Percentiles rank a stretch among this genome's conserved stretches.
phyloP scores from a whole-genome alignment of 2,113 vertebrate species.

The Girardinichthys multiradiatus region DNA sequence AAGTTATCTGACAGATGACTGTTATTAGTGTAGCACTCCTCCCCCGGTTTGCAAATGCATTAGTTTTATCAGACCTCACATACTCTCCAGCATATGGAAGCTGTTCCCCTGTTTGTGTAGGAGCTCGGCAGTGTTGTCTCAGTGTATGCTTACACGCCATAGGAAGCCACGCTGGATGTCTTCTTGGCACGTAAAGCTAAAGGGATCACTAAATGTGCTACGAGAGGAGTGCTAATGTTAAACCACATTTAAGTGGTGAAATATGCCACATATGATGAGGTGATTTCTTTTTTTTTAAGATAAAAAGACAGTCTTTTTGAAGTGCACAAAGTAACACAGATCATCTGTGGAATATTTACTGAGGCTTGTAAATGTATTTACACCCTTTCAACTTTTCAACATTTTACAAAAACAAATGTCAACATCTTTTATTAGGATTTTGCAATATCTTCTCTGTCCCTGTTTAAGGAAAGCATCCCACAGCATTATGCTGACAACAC shows the following conservation, averaged over 20 bases:
- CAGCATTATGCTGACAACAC: not conserved
- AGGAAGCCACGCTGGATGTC: constrained; percentile 20
- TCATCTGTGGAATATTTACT: not conserved
- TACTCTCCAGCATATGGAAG: constrained; percentile 47
- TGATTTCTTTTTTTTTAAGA: not conserved
- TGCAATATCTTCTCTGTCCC: too few species aligned
- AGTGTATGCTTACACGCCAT: constrained; percentile 19
- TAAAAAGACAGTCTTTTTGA: not conserved
- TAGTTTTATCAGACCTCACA: constrained; percentile 49
- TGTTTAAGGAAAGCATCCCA: not conserved
- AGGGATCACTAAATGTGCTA: constrained; percentile 18
- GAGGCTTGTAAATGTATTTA: not conserved
- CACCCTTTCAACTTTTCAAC: not conserved
- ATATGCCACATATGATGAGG: not conserved
- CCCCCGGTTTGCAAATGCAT: constrained; percentile 31
- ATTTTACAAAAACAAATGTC: too few species aligned
- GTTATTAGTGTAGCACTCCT: constrained; percentile 34
- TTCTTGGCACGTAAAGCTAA: constrained; percentile 6
- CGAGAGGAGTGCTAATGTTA: not conserved
- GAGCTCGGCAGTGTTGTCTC: constrained; percentile 44
- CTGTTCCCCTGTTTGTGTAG: constrained; percentile 48
- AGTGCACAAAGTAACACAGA: not conserved
- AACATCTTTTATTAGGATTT: too few species aligned
- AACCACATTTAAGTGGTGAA: not conserved
- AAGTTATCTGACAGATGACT: constrained; percentile 60